These are phyloP conservation scores for Casuarius casuarius DNA, from an alignment of 2,113 vertebrate genomes.

Conservation along the genomic window DNA sequence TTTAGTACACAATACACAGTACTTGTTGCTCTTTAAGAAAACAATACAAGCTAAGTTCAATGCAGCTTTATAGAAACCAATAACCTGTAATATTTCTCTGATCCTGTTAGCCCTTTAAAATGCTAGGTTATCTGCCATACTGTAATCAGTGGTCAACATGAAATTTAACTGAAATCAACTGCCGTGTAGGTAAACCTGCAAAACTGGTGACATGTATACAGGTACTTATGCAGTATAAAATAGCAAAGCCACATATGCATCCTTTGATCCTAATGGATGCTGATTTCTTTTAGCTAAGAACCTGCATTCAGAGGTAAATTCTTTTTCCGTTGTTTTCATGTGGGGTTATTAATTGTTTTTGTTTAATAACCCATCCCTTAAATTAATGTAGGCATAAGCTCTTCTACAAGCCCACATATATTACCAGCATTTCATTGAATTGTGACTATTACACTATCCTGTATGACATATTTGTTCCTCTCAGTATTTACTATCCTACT, in stretches of 20 bases:
- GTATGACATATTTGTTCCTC: background rate
- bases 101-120: background rate
- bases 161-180: background rate
- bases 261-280: rapidly evolving
- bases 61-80: background rate
- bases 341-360: background rate
- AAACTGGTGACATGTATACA: background rate
- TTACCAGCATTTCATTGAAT: background rate
- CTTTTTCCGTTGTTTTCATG: rapidly evolving
- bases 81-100: background rate
- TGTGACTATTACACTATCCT: background rate
- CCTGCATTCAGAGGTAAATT: background rate
- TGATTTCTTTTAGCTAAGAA: background rate
- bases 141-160: no score
- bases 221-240: background rate
- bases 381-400: background rate
- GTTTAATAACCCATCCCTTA: background rate
- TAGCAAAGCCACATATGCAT: background rate
- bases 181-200: background rate
- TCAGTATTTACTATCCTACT: background rate
- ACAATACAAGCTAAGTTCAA: background rate
- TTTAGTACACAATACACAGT: background rate
- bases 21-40: background rate
- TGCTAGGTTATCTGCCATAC: background rate
- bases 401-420: background rate